phyloP scores from a whole-genome alignment of 2,888 invertebrate genomes.

The Oxyscelio sp. region DNA sequence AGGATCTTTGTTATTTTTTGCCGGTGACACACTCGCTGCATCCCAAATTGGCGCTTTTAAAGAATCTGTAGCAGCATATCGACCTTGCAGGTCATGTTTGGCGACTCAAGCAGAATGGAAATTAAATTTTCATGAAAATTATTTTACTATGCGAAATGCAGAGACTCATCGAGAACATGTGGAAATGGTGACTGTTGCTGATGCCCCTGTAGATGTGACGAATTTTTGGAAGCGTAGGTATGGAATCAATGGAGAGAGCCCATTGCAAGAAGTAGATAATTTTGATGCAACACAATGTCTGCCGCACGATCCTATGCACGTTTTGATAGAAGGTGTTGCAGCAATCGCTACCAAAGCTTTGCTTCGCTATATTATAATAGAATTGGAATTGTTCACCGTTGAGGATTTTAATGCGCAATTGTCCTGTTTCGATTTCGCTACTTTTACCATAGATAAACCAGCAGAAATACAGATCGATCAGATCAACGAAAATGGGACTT shows the following conservation, averaged over 20 bases:
- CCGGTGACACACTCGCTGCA: constrained; percentile 73
- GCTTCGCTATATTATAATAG: neutral
- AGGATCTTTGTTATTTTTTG: constrained; percentile 68
- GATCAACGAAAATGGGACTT: neutral
- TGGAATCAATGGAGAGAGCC: constrained; percentile 22
- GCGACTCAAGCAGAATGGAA: constrained; percentile 21
- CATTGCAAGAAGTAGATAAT: constrained; percentile 1
- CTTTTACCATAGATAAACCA: constrained; percentile 73
- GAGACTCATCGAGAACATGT: constrained; percentile 34
- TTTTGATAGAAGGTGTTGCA: constrained; percentile 19
- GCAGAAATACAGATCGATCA: constrained; percentile 20
- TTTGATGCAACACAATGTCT: constrained; percentile 24
- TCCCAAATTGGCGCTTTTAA: constrained; percentile 73
- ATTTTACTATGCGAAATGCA: constrained; percentile 6
- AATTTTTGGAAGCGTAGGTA: constrained; percentile 45
- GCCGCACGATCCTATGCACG: constrained; percentile 44
- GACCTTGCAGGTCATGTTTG: constrained; percentile 68
- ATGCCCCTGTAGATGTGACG: neutral
- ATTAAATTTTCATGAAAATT: constrained; percentile 7
- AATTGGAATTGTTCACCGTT: constrained; percentile 44
- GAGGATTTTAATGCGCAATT: constrained; percentile 69
- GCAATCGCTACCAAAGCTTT: constrained; percentile 4
- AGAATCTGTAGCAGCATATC: constrained; percentile 72
- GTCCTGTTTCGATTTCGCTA: constrained; percentile 63
- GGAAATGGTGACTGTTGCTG: constrained; percentile 12